phyloP scores from a whole-genome alignment of 2,888 invertebrate species.

The Druceiella hillmani region DNA sequence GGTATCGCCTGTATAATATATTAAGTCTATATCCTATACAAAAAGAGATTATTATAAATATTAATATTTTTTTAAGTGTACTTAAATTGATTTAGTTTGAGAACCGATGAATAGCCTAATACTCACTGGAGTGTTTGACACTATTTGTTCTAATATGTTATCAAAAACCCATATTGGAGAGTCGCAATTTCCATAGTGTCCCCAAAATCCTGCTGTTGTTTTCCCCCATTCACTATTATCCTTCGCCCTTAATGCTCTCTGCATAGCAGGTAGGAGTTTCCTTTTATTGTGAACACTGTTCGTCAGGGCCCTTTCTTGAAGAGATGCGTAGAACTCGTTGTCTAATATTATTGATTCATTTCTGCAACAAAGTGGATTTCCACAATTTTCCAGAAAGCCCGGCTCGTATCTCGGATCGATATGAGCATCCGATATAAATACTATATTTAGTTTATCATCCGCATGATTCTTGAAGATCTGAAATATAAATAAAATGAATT shows the following conservation, averaged over 20 bases:
- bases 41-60: too few relatives aligned
- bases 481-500: too few relatives aligned
- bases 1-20: conserved; percentile 84
- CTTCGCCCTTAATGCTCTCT: too few relatives aligned
- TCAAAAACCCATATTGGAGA: conserved; percentile 64
- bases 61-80: too few relatives aligned
- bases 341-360: conserved; percentile 46
- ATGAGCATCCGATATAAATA: conserved; percentile 74
- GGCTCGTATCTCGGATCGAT: conserved; percentile 68
- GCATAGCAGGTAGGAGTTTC: too few relatives aligned
- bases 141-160: conserved; percentile 58
- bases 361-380: conserved; percentile 74
- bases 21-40: conserved; percentile 54
- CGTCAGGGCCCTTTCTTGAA: too few relatives aligned
- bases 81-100: too few relatives aligned
- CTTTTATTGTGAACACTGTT: too few relatives aligned
- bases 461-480: conserved; percentile 27
- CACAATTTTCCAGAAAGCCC: conserved; percentile 63
- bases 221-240: too few relatives aligned
- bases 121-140: too few relatives aligned
- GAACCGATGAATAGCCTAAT: conserved; percentile 36
- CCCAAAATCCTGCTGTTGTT: conserved; percentile 81
- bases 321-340: conserved; percentile 17
- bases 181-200: conserved; percentile 75
- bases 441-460: conserved; percentile 45